A percentile compares a stretch with the other conserved stretches of the same genome.
Conservation (phyloP, 2,888 invertebrate genomes). For the Drosophila rellima region DNA sequence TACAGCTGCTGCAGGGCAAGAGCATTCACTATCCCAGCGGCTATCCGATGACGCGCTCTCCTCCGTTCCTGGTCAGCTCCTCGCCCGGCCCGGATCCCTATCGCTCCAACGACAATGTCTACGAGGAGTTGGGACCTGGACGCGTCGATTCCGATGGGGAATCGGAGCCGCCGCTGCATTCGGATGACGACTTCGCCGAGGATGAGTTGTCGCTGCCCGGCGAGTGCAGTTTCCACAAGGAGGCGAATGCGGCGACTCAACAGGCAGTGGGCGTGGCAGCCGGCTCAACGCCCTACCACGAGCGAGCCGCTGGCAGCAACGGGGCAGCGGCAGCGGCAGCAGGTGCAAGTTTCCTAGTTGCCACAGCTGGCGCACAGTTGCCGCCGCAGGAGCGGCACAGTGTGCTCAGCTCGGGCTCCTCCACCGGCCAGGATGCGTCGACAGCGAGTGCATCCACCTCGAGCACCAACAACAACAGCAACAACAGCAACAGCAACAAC, state of each 20-base stretch:
- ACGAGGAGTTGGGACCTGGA: constrained; percentile 91
- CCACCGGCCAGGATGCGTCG: constrained; percentile 80
- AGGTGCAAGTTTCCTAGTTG: constrained; percentile 39
- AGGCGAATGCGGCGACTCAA: constrained; percentile 36
- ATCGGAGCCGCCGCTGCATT: constrained; percentile 89
- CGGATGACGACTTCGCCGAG: constrained; percentile 94
- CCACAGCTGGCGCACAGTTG: constrained; percentile 22
- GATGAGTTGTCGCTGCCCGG: constrained; percentile 90
- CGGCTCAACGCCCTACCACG: constrained; percentile 72
- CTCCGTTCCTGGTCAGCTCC: constrained; percentile 90
- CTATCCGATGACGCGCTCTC: constrained; percentile 87
- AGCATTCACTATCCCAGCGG: constrained; percentile 88
- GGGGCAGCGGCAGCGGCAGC: constrained; percentile 53
- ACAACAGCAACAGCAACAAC: constrained; percentile 15
- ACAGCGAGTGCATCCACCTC: constrained; percentile 80
- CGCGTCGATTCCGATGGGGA: constrained; percentile 88
- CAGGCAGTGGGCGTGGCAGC: constrained; percentile 27
- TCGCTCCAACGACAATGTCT: constrained; percentile 90
- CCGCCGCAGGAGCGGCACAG: constrained; percentile 83
- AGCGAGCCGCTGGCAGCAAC: constrained; percentile 52
- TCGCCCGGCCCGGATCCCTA: constrained; percentile 90
- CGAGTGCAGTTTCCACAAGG: constrained; percentile 84
- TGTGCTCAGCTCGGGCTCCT: constrained; percentile 84
- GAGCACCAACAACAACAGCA: constrained; percentile 34
- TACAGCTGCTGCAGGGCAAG: constrained; percentile 80